Evolutionary conservation across 2,113 vertebrate genomes (phyloP), one percentile per base, ranked within the genome.

Genomic region (Coturnix japonica): DNA sequence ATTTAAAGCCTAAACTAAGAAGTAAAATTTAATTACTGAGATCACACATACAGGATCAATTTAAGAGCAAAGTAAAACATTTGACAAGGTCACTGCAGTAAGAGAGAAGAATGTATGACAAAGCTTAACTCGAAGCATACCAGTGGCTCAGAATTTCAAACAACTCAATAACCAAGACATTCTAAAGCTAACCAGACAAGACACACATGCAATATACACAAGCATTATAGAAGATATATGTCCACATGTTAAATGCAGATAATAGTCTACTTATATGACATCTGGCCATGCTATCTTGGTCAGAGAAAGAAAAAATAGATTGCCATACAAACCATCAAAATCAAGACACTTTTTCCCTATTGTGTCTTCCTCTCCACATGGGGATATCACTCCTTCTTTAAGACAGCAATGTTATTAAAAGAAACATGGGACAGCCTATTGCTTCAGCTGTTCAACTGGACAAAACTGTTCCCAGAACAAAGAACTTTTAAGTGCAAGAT

Each of bases 141-240:
- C 54, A 87, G 53, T 64, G 69, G 67, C 43, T 83, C 85, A 69
- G 75, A 25, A 80, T 76, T 91, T 76, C 72, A 92, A 64, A 60
- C 25, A 0, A 80, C 49, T 35, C 69, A 15, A 39, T 11, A 87
- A 41, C 2, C 13, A 47, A 23, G 44, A 79, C 82, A 82, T 25
- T 73, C 0, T 4, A 77, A 51, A 77, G 56, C 12, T 9, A 71
- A 47, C 31, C 25, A 75, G 76, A 49, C 30, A 65, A 80, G 21
- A 79, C 13, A 35, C 15, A 65, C 18, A 11, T 47, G 19, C 26
- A 75, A 61, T 60, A 80, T 6, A 73, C 73, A 53, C 57, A 84
- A 16, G 7, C 19, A 59, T 5, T 35, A 57, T n/a, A 57, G n/a
- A 57, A 13, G 30, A n/a, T n/a, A 57, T 5, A n/a, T 5, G 15